A percentile compares a stretch with the other conserved stretches of the same genome.
These are phyloP conservation scores for Arctopsyche grandis DNA, from an alignment of 1,140 invertebrate genomes.

Conservation along the genomic window DNA sequence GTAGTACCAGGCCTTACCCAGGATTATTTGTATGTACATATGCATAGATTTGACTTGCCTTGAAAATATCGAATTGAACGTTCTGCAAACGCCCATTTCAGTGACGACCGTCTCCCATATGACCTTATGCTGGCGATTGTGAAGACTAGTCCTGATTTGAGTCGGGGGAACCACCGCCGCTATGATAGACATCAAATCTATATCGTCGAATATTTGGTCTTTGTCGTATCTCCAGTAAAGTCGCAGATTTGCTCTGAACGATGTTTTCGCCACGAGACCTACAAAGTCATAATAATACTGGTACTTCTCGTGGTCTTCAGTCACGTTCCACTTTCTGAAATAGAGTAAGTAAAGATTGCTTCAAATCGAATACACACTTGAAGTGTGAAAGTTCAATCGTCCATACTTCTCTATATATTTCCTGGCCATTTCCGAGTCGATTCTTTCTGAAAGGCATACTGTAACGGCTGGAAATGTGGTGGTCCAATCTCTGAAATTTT, in stretches of 20 bases:
- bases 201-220: conserved; percentile 61
- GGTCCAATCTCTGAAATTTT: conserved; percentile 70
- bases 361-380: neutral
- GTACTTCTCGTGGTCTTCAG: conserved; percentile 57
- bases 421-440: conserved; percentile 57
- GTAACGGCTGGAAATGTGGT: conserved; percentile 69
- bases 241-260: conserved; percentile 59
- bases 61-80: conserved; percentile 65
- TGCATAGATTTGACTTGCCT: conserved; percentile 54
- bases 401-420: conserved; percentile 58
- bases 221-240: conserved; percentile 66
- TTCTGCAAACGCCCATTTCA: conserved; percentile 67
- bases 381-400: neutral
- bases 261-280: neutral
- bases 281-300: conserved; percentile 8
- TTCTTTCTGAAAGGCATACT: conserved; percentile 65
- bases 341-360: neutral
- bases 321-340: conserved; percentile 59
- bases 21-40: neutral
- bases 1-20: too few species aligned
- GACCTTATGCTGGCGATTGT: conserved; percentile 53
- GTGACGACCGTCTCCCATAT: conserved; percentile 67
- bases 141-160: conserved; percentile 27
- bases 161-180: conserved; percentile 58
- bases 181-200: conserved; percentile 64